Conservation (phyloP, 1,140 invertebrate species). For the Chironomus tepperi region DNA sequence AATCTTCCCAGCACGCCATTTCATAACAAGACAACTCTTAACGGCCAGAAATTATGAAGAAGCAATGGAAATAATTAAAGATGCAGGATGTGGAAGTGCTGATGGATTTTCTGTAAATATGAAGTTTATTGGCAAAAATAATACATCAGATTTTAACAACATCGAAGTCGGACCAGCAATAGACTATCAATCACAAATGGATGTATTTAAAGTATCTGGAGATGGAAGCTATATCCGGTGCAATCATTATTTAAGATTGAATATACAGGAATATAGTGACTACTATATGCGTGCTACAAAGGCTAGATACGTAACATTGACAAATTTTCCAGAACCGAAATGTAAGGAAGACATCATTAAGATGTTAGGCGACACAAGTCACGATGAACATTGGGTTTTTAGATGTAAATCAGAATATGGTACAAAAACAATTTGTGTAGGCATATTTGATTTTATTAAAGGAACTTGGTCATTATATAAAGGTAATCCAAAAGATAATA, state of each 20-base stretch:
- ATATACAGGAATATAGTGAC: conserved; percentile 53
- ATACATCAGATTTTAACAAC: conserved; percentile 59
- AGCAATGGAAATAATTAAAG: conserved; percentile 54
- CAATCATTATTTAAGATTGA: conserved; percentile 56
- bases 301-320: conserved; percentile 51
- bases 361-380: conserved; percentile 63
- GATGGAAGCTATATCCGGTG: conserved; percentile 62
- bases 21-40: conserved; percentile 60
- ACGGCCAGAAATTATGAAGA: conserved; percentile 51
- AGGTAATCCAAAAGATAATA: conserved; percentile 52
- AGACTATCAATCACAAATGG: conserved; percentile 52
- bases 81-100: conserved; percentile 57
- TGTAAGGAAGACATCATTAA: conserved; percentile 51
- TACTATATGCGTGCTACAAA: conserved; percentile 59
- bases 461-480: conserved; percentile 62
- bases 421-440: conserved; percentile 68
- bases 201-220: conserved; percentile 54
- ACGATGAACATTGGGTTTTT: conserved; percentile 56
- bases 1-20: conserved; percentile 53
- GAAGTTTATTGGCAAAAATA: conserved; percentile 57
- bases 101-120: conserved; percentile 72
- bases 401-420: conserved; percentile 44
- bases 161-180: conserved; percentile 59
- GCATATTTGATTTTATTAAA: conserved; percentile 60
- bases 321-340: conserved; percentile 44